A percentile compares a stretch with the other conserved stretches of the same genome.
Evolutionary conservation across 2,797 vertebrate genomes (phyloP).

Genomic region (Tarsius wallacei): DNA sequence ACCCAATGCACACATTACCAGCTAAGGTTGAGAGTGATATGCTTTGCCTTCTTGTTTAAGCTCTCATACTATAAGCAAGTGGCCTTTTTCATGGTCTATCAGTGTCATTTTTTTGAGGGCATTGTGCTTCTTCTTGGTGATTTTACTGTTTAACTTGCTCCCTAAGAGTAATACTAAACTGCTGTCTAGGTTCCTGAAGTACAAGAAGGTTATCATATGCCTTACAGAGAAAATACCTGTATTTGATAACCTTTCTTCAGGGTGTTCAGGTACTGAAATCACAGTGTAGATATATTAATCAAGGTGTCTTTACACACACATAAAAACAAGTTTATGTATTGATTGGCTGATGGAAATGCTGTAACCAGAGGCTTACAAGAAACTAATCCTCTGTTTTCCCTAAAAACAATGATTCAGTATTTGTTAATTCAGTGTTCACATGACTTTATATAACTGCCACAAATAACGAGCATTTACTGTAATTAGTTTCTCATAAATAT

Average conservation of each 20-base stretch:
- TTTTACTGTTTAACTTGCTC: background rate
- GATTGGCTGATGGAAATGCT: background rate
- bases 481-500: background rate
- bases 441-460: background rate
- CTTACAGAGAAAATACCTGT: background rate
- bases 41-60: background rate
- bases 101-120: background rate
- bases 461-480: slow-evolving; percentile 27
- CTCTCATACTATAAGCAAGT: background rate
- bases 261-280: background rate
- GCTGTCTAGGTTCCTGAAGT: background rate
- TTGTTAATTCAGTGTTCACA: slow-evolving; percentile 15
- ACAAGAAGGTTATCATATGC: background rate
- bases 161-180: background rate
- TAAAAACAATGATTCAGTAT: background rate
- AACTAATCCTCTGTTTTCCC: background rate
- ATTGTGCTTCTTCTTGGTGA: background rate
- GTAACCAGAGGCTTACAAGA: background rate
- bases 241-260: background rate
- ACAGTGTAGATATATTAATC: background rate
- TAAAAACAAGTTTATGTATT: background rate
- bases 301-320: background rate
- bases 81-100: background rate
- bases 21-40: background rate
- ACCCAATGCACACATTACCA: accelerated